Percentiles rank a stretch among this genome's conserved stretches.
Conservation (phyloP, 2,888 invertebrate genomes). For the Dorcus parallelipipedus region DNA sequence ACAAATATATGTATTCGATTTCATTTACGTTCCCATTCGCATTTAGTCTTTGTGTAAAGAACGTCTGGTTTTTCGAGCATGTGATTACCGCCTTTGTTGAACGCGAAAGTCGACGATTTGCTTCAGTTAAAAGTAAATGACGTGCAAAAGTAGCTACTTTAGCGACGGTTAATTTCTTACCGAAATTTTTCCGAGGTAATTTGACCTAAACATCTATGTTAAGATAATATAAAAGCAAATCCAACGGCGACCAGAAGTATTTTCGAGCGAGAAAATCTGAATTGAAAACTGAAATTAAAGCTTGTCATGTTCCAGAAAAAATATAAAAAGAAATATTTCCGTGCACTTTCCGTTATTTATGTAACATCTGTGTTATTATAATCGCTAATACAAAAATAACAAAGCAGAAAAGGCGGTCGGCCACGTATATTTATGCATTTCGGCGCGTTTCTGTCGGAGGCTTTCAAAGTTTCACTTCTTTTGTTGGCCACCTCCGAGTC, state of each 20-base stretch:
- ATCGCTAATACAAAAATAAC: constrained; percentile 20
- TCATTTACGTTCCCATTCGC: constrained; percentile 8
- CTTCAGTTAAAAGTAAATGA: constrained; percentile 9
- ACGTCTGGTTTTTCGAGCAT: constrained; percentile 7
- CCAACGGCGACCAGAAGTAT: too few species aligned
- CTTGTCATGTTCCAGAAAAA: too few species aligned
- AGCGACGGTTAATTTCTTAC: too few species aligned
- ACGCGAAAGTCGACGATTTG: constrained; percentile 14
- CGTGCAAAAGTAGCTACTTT: constrained; percentile 1
- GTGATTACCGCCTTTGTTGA: constrained; percentile 8
- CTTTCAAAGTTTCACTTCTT: constrained; percentile 7
- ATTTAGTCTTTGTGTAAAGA: neutral
- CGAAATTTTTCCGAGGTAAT: too few species aligned
- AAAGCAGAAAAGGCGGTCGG: constrained; percentile 12
- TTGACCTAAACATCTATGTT: too few species aligned
- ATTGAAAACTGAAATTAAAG: too few species aligned
- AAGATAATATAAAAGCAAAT: too few species aligned
- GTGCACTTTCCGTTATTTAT: constrained; percentile 6
- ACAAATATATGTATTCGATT: constrained; percentile 12
- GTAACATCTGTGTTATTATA: constrained; percentile 21
- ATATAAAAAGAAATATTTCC: neutral
- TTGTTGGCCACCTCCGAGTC: constrained; percentile 14
- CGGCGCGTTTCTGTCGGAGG: constrained; percentile 3
- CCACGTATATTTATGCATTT: neutral
- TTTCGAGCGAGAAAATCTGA: too few species aligned